Evolutionary conservation across 2,888 invertebrate genomes (phyloP).

Genomic region (Eristalinus sepulchralis): DNA sequence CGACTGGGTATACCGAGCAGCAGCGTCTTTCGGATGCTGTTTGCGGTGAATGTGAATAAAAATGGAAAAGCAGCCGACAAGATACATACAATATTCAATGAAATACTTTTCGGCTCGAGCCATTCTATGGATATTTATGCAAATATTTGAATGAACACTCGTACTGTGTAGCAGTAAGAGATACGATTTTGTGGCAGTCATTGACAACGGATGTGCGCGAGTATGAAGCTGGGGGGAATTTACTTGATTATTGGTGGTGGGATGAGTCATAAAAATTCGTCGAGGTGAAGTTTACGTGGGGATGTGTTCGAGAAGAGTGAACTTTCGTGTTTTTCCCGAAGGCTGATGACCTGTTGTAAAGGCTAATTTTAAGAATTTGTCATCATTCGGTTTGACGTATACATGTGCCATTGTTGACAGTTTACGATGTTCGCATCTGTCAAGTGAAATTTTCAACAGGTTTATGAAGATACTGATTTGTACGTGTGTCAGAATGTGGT

Average conservation of each 20-base stretch:
- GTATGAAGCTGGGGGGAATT: neutral
- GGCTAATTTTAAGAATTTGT: neutral
- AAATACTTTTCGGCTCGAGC: neutral
- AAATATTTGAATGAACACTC: neutral
- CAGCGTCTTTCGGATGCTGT: neutral
- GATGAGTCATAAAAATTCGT: neutral
- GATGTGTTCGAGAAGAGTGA: neutral
- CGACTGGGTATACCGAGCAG: neutral
- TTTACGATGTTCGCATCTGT: neutral
- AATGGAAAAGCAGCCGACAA: neutral
- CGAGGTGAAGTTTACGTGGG: neutral
- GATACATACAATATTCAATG: neutral
- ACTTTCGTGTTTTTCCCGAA: neutral
- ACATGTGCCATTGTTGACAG: neutral
- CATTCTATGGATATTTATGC: neutral
- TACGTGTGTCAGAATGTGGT: neutral
- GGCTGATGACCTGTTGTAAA: neutral
- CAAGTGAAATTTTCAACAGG: neutral
- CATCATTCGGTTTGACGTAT: neutral
- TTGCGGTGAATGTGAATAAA: neutral
- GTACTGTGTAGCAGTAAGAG: neutral
- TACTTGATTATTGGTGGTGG: neutral
- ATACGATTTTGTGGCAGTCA: neutral
- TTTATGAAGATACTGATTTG: neutral
- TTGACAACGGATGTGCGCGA: neutral